Evolutionary conservation across 2,113 vertebrate species (phyloP), one percentile per base, ranked within the genome.

Genomic region (Cottus gobio): DNA sequence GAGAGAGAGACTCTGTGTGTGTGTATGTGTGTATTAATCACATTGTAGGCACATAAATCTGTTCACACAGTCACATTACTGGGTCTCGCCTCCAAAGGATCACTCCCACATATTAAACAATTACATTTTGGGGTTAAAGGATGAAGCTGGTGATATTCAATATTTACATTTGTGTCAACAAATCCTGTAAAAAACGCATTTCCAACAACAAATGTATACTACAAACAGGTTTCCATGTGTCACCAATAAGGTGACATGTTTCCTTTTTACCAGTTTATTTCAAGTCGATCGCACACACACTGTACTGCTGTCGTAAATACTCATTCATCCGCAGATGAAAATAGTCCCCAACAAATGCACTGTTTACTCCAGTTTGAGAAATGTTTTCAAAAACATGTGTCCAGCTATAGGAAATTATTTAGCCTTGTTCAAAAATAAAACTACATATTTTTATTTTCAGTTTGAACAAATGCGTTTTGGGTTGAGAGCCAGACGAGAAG

Each of bases 1-100:
- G 34, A 61, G 77, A 48, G 71, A 20, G 64, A 8, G 57, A 52
- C 13, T 16, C 56, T 37, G 61, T 22, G 56, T 75, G 36, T 78
- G 57, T 70, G 75, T 83, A 78, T 75, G 71, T 75, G 71, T 71
- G 65, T 39, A 76, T 71, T 16, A 77, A 85, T 83, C 73, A 83
- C 69, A 87, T 60, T 75, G 70, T 74, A 64, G 70, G 68, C 37
- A 81, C 71, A 74, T 76, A n/a, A 78, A 79, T 67, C 70, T 72
- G 52, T 84, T 78, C 46, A 54, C 80, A 68, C 44, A 60, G 66
- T 58, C 39, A 78, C 62, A 76, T 85, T 34, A 71, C 1, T 18
- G 54, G 56, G 70, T 73, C 71, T 77, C 30, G 50, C 28, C 26
- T 71, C 52, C 36, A 79, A 65, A 74, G 58, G 28, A 67, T 57